These are phyloP conservation scores for Dysdera silvatica DNA, from an alignment of 1,140 invertebrate genomes.

Conservation along the genomic window DNA sequence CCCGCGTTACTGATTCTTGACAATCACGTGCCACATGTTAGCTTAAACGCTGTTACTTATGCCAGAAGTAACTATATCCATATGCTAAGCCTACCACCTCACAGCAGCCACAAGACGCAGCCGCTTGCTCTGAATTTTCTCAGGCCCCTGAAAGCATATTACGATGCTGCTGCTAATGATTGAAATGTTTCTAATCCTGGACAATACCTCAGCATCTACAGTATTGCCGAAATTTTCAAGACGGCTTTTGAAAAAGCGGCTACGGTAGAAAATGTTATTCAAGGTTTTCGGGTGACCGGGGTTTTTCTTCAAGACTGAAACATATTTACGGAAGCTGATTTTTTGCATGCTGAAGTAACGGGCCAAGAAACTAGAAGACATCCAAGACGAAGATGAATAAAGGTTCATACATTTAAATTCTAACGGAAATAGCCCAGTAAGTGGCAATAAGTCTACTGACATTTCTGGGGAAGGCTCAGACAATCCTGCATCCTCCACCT, in stretches of 20 bases:
- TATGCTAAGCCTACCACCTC: not conserved
- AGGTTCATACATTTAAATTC: not conserved
- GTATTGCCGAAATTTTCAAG: not conserved
- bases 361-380: too few relatives aligned
- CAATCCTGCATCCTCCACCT: not conserved
- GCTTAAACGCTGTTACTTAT: not conserved
- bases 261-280: not conserved
- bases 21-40: not conserved
- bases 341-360: not conserved
- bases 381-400: not conserved
- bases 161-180: not conserved
- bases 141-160: not conserved
- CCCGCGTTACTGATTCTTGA: conserved; percentile 1
- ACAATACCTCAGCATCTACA: not conserved
- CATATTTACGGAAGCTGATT: not conserved
- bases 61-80: not conserved
- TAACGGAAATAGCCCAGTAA: not conserved
- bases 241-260: not conserved
- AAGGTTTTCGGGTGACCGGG: not conserved
- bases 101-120: conserved; percentile 12
- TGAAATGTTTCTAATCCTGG: not conserved
- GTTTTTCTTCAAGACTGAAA: not conserved
- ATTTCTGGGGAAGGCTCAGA: too few relatives aligned
- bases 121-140: not conserved
- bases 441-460: not conserved